Evolutionary conservation across 2,888 invertebrate genomes (phyloP), one percentile per base, ranked within the genome.

Genomic region (Tachina grossa): DNA sequence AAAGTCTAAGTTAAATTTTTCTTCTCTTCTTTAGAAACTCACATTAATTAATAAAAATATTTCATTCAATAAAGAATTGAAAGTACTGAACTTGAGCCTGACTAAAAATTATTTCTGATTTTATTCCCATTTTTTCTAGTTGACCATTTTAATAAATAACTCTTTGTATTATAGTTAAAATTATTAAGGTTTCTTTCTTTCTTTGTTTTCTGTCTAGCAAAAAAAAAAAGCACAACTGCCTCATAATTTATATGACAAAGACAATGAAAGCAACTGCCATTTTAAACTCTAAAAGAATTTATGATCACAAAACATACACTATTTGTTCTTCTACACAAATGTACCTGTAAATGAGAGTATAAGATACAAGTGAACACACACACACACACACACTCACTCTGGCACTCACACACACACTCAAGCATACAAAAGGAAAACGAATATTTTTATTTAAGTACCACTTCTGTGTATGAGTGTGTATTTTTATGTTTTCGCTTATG

Each of bases 241-340:
- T 66, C 74, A 68, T 84, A 84, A 84, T 81, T 84, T 84, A 84
- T 63, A 74, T 76, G 76, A 77, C 43, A 79, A 79, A 59, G 69
- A 74, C 78, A 79, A 69, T 63, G 63, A 71, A 69, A 41, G 16
- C 16, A 68, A 59, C 2, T 74, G 59, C 16, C 74, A 51, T 49
- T 49, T 51, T 68, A 68, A 31, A 53, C 57, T 66, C 49, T 59
- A 53, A 61, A 53, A 22, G n/a, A 68, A 68, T 74, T 68, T 74
- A 61, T 43, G 14, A 16, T 53, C 16, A 65, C 14, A 59, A 41
- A 53, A 76, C 19, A 59, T n/a, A 49, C 13, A 16, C 0, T 22
- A 72, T 55, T 75, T 72, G 59, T 45, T 55, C 10, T 31, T 13
- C 6, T 11, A 65, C 11, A 16, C 5, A 65, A 45, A 65, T 19